Percentiles rank a stretch among this genome's conserved stretches.
Conservation (phyloP, 2,888 invertebrate species). For the Nebria salina region DNA sequence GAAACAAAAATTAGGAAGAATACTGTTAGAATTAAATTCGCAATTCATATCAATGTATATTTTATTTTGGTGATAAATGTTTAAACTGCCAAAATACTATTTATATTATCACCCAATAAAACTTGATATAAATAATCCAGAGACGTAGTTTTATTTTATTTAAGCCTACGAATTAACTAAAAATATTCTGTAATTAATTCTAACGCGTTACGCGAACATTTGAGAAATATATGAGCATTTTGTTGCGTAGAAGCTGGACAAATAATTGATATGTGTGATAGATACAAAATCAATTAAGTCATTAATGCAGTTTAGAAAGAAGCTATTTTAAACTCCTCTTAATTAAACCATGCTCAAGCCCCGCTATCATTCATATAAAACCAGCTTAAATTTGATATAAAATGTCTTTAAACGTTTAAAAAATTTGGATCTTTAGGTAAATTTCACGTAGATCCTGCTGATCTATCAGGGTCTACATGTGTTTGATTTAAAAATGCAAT, state of each 20-base stretch:
- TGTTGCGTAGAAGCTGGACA: not conserved
- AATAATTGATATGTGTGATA: too few species aligned
- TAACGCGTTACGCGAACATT: not conserved
- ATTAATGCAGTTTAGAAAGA: not conserved
- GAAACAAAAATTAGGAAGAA: not conserved
- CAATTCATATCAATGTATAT: conserved; percentile 9
- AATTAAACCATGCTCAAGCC: not conserved
- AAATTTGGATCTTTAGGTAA: not conserved
- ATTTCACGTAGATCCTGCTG: conserved; percentile 10
- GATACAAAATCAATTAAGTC: too few species aligned
- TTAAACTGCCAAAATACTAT: conserved; percentile 21
- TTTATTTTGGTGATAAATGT: not conserved
- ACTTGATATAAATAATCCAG: conserved; percentile 7
- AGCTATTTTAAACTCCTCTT: not conserved
- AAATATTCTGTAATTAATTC: not conserved
- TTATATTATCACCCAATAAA: conserved; percentile 16
- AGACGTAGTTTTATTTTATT: not conserved
- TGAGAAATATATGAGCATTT: not conserved
- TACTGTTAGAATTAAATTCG: not conserved
- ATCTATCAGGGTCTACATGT: conserved; percentile 48
- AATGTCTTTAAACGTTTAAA: not conserved
- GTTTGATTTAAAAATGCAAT: conserved; percentile 71
- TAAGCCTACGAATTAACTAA: too few species aligned
- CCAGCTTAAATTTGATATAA: not conserved
- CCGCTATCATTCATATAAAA: not conserved